Conservation (phyloP, 2,888 invertebrate species). For the Dicyrtoma fusca region DNA sequence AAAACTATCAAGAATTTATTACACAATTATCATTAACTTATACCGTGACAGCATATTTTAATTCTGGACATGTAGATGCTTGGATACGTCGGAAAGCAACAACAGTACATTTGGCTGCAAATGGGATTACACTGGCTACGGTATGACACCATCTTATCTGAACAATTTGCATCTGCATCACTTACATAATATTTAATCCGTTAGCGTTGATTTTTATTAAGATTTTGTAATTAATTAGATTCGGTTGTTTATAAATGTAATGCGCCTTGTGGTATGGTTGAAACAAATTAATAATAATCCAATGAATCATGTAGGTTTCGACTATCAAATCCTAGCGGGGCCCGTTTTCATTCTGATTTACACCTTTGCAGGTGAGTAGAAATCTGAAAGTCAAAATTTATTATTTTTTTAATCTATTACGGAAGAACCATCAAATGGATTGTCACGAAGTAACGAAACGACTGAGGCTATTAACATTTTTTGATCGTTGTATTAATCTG, state of each 20-base stretch:
- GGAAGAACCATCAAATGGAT: too few species aligned
- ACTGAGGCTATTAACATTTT: too few species aligned
- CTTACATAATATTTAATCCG: neutral
- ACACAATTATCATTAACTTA: neutral
- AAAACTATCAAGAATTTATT: too few species aligned
- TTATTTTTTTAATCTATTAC: neutral
- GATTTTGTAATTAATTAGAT: neutral
- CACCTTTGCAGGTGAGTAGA: slow-evolving; percentile 47
- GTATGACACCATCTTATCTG: neutral
- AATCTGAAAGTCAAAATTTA: neutral
- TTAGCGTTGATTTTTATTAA: neutral
- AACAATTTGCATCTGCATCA: neutral
- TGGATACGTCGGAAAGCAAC: slow-evolving; percentile 28
- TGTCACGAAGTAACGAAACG: too few species aligned
- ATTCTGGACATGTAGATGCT: slow-evolving; percentile 40
- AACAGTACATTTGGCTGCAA: slow-evolving; percentile 44
- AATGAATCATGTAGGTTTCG: slow-evolving; percentile 39
- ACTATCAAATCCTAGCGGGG: slow-evolving; percentile 54
- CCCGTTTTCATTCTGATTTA: slow-evolving; percentile 54
- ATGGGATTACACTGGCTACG: slow-evolving; percentile 52
- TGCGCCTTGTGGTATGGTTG: too few species aligned
- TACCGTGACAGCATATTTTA: neutral
- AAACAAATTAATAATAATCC: too few species aligned
- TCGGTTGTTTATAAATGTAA: too few species aligned
- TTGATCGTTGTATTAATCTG: too few species aligned